These are phyloP conservation scores for Hermodice carunculata DNA, from an alignment of 2,888 invertebrate genomes.

Conservation along the genomic window DNA sequence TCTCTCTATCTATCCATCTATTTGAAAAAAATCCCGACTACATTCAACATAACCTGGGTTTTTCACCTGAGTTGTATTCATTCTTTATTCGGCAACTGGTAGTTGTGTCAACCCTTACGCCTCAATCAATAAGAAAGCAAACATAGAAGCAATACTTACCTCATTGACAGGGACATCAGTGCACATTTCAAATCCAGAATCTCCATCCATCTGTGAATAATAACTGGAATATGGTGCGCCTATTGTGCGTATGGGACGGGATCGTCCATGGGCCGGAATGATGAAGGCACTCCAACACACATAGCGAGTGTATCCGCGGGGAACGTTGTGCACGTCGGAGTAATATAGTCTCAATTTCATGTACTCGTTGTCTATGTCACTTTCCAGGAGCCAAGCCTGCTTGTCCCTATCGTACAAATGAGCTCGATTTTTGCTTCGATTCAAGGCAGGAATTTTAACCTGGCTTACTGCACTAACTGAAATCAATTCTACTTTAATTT, in stretches of 20 bases:
- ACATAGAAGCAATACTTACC: slow-evolving; percentile 67
- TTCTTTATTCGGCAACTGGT: too few species aligned
- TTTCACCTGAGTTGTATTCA: too few species aligned
- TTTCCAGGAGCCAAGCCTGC: slow-evolving; percentile 83
- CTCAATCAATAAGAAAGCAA: too few species aligned
- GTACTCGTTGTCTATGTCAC: slow-evolving; percentile 83
- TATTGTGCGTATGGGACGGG: slow-evolving; percentile 70
- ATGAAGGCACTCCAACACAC: slow-evolving; percentile 57
- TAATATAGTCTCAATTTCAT: slow-evolving; percentile 79
- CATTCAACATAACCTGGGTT: too few species aligned
- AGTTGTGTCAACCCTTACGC: too few species aligned
- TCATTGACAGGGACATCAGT: slow-evolving; percentile 82
- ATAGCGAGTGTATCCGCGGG: slow-evolving; percentile 79
- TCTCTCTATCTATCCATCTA: too few species aligned
- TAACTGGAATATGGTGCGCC: slow-evolving; percentile 84
- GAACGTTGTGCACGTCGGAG: slow-evolving; percentile 75
- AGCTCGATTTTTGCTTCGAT: slow-evolving; percentile 53
- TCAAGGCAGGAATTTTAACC: slow-evolving; percentile 68
- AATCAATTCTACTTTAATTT: slow-evolving; percentile 81
- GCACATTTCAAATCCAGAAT: slow-evolving; percentile 86
- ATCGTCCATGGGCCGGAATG: slow-evolving; percentile 25
- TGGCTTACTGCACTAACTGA: slow-evolving; percentile 80
- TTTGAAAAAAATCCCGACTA: too few species aligned
- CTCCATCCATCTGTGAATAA: slow-evolving; percentile 81
- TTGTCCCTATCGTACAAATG: slow-evolving; percentile 86